phyloP scores from a whole-genome alignment of 2,797 vertebrate species.

The Rhabdophis nuchalis region DNA sequence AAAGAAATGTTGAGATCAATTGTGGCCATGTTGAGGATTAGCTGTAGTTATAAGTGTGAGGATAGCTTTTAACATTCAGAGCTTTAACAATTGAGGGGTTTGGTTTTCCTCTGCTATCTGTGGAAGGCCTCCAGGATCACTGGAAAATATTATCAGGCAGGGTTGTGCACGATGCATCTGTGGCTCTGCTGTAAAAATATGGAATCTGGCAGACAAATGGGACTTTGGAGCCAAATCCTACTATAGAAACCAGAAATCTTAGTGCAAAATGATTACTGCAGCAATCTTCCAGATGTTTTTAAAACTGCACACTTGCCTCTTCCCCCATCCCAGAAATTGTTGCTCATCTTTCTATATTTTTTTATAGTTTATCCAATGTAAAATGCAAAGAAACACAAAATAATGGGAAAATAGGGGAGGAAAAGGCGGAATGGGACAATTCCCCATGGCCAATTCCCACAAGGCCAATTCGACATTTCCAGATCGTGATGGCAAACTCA shows the following conservation, averaged over 20 bases:
- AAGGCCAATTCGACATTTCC: too few species aligned
- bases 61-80: not conserved
- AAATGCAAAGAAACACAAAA: not conserved
- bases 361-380: not conserved
- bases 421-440: too few species aligned
- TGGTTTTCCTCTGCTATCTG: not conserved
- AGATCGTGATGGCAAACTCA: too few species aligned
- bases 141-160: not conserved
- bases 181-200: not conserved
- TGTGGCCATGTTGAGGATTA: not conserved
- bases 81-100: not conserved
- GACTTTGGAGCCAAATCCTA: not conserved
- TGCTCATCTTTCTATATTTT: not conserved
- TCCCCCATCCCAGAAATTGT: not conserved
- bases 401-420: not conserved
- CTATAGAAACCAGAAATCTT: not conserved
- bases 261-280: not conserved
- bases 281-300: not conserved
- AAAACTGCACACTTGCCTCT: not conserved
- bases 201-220: not conserved
- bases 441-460: too few species aligned
- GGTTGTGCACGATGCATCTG: not conserved
- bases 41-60: not conserved
- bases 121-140: not conserved
- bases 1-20: not conserved